Evolutionary conservation across 2,888 invertebrate genomes (phyloP), one percentile per base, ranked within the genome.

Genomic region (Oxystoma pomonae): DNA sequence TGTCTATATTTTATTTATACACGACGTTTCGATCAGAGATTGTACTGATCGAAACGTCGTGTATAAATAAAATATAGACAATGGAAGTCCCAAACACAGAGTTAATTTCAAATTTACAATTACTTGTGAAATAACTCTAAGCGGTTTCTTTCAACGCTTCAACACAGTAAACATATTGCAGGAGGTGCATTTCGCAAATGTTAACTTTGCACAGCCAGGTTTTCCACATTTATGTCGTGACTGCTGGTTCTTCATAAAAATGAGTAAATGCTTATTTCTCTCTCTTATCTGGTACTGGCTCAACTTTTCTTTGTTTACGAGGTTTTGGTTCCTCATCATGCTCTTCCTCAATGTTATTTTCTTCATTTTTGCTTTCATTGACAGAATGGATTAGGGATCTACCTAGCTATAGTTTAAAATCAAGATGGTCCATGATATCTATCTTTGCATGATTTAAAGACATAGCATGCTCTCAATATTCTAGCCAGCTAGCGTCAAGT

Each of bases 121-220:
- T n/a, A n/a, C n/a, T n/a, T 55, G 16, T 58, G 55, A 62, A 58
- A 58, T 20, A 17, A 17, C 17, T 22, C n/a, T 51, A 58, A 62
- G 58, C 58, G 58, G 22, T 22, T 53, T 21, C 53, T 55, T 20
- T 60, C 51, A 55, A 50, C 50, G 51, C 35, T 57, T 55, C 55
- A 64, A 52, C 55, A 64, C 58, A 60, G 58, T n/a, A 57, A 61
- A 49, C 52, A 58, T 57, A 20, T 63, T 58, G 55, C 62, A 59
- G 18, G 62, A 50, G 16, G 12, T 49, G 60, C 60, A 61, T 20
- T 55, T 64, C 21, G 16, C 22, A 22, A 63, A 63, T 49, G 63
- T 63, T 49, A 63, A 52, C 22, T 56, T 60, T 18, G 22, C 57
- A 50, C 60, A 63, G 17, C 57, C 52, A 20, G 57, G 60, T 52